Conservation (phyloP, 2,113 vertebrate genomes). For the Furnarius figulus region DNA sequence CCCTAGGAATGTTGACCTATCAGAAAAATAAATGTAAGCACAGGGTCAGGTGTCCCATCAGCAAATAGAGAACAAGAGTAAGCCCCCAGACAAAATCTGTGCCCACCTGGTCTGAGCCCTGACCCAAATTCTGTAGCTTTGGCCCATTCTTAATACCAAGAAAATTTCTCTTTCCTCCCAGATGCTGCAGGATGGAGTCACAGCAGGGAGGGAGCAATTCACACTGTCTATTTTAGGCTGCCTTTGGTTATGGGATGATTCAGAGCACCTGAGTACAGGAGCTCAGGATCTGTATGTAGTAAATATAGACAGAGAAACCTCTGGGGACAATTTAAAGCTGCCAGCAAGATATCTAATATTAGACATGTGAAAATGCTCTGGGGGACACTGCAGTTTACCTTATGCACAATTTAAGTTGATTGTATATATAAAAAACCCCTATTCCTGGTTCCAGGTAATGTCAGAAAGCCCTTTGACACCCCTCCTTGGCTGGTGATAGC, state of each 20-base stretch:
- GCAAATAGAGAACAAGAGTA: neutral
- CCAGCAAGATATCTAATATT: slow-evolving; percentile 40
- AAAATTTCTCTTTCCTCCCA: neutral
- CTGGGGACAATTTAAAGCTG: neutral
- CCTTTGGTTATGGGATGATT: slow-evolving; percentile 27
- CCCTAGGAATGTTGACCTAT: neutral
- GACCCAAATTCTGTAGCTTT: neutral
- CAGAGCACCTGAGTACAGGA: slow-evolving; percentile 11
- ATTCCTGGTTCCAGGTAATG: neutral
- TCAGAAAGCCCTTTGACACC: neutral
- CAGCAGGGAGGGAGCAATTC: slow-evolving; percentile 31
- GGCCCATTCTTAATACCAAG: neutral
- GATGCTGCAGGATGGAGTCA: slow-evolving; percentile 38
- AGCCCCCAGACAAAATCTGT: neutral
- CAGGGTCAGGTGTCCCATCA: neutral
- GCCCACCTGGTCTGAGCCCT: neutral
- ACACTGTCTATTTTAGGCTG: slow-evolving; percentile 50
- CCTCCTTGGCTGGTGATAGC: fast-evolving
- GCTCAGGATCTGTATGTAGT: neutral
- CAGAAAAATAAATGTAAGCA: neutral
- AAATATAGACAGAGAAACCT: slow-evolving; percentile 53
- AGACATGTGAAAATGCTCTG: neutral
- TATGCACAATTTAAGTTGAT: slow-evolving; percentile 25
- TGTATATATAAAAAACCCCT: neutral
- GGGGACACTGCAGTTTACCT: neutral